Conservation (phyloP, 2,113 vertebrate genomes). For the Zonotrichia leucophrys region DNA sequence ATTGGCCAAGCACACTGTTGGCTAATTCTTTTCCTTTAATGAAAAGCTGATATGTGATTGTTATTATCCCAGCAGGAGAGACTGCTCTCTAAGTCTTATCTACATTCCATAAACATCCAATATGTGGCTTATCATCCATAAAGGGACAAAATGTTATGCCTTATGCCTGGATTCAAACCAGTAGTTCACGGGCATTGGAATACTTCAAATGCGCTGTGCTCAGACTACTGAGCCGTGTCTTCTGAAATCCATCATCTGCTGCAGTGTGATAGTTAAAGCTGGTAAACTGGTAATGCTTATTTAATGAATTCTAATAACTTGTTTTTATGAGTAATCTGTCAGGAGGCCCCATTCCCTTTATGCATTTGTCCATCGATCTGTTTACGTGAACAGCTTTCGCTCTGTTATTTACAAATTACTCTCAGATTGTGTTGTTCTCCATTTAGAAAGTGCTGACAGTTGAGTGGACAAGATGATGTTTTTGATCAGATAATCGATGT, state of each 20-base stretch:
- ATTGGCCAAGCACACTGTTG: not conserved
- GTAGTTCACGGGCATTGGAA: not conserved
- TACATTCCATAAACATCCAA: not conserved
- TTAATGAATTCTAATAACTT: constrained; percentile 19
- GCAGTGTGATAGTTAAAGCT: not conserved
- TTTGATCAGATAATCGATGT: not conserved
- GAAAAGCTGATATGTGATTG: not conserved
- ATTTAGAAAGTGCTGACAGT: not conserved
- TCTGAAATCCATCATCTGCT: not conserved
- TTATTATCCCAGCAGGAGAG: not conserved
- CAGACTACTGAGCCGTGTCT: not conserved
- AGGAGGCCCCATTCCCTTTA: not conserved
- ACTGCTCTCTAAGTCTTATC: not conserved
- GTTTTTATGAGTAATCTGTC: constrained; percentile 5
- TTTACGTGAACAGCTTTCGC: not conserved
- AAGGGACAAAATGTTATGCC: not conserved
- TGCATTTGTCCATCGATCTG: constrained; percentile 2
- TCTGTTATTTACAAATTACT: constrained; percentile 17
- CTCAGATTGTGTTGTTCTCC: not conserved
- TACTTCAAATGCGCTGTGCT: not conserved
- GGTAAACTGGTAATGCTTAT: not conserved
- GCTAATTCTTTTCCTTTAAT: not conserved
- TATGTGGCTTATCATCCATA: not conserved
- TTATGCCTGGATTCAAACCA: not conserved
- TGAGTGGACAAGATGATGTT: not conserved